Conservation (phyloP, 2,797 vertebrate genomes). For the Acridotheres tristis region DNA sequence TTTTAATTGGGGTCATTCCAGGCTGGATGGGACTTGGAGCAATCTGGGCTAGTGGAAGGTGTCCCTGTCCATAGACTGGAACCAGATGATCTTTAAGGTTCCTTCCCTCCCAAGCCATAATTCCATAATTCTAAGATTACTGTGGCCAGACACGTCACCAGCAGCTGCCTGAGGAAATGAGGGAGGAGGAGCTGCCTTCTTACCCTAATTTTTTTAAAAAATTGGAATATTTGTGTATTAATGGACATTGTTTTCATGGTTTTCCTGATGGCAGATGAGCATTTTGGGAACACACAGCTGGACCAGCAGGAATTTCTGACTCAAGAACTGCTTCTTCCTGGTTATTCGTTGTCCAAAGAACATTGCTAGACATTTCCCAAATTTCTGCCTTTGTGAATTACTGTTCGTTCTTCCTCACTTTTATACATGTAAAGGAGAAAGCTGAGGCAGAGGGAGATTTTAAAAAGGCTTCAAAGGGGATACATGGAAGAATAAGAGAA, state of each 20-base stretch:
- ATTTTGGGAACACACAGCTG: neutral
- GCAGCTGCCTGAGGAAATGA: neutral
- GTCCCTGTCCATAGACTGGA: neutral
- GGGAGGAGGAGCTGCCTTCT: neutral
- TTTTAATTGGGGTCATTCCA: neutral
- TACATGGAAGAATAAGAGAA: neutral
- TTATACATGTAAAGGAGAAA: neutral
- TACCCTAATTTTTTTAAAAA: too few species aligned
- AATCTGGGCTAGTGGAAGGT: neutral
- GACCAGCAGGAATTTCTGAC: neutral
- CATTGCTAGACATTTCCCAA: neutral
- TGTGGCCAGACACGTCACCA: neutral
- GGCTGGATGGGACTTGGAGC: accelerated
- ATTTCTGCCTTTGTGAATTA: neutral
- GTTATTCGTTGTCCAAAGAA: neutral
- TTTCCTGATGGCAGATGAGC: neutral
- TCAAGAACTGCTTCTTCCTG: neutral
- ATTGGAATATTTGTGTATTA: accelerated
- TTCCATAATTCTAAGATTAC: neutral
- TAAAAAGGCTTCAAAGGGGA: neutral
- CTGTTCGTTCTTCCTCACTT: neutral
- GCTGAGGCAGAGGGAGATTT: neutral
- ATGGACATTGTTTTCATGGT: neutral
- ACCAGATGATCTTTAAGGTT: neutral
- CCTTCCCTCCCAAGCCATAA: neutral